These are phyloP conservation scores for Selene dorsalis DNA, from an alignment of 2,797 vertebrate genomes.

Conservation along the genomic window DNA sequence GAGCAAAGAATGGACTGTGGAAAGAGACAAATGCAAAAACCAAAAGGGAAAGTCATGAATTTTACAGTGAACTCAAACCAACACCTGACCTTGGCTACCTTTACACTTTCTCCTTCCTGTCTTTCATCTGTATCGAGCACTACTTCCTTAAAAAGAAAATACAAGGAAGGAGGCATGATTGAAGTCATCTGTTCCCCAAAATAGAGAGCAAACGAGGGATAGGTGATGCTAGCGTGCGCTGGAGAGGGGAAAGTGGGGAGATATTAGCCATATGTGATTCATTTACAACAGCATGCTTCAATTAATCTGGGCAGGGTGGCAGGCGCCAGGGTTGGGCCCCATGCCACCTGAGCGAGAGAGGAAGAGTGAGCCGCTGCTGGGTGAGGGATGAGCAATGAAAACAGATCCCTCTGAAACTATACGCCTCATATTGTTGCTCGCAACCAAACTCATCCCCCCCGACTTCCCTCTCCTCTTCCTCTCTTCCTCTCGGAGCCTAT, in stretches of 20 bases:
- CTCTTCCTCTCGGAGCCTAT: conserved; percentile 21
- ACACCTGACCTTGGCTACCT: conserved; percentile 64
- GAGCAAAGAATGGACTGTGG: conserved; percentile 58
- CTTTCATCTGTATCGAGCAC: neutral
- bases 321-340: conserved; percentile 73
- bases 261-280: conserved; percentile 82
- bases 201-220: conserved; percentile 57
- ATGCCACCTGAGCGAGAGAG: conserved; percentile 73
- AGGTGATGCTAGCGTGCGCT: conserved; percentile 50
- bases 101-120: conserved; percentile 23
- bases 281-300: conserved; percentile 81
- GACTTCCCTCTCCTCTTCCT: conserved; percentile 19
- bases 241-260: conserved; percentile 43
- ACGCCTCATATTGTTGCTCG: conserved; percentile 64
- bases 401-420: conserved; percentile 70
- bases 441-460: conserved; percentile 45
- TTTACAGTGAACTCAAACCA: conserved; percentile 74
- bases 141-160: conserved; percentile 27
- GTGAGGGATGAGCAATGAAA: conserved; percentile 65
- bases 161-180: neutral
- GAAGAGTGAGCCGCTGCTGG: conserved; percentile 61
- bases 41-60: conserved; percentile 81
- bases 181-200: conserved; percentile 41
- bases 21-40: conserved; percentile 74
- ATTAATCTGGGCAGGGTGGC: conserved; percentile 80